Conservation (phyloP, 2,888 invertebrate species). For the Ormyrus pomaceus region DNA sequence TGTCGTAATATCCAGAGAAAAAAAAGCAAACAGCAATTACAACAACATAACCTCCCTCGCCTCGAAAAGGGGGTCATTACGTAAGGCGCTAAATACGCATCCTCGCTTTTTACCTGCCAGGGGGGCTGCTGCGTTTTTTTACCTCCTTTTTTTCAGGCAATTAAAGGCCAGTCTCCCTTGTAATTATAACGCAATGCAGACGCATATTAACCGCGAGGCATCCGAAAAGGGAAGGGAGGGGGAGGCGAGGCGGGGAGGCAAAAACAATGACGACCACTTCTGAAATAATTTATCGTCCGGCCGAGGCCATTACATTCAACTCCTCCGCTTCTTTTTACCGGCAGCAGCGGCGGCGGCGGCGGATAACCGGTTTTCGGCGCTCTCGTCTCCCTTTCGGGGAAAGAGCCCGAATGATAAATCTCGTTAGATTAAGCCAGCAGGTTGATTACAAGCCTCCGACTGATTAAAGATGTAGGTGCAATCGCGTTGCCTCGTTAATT, state of each 20-base stretch:
- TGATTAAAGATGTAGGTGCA: conserved; percentile 3
- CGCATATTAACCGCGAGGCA: background rate
- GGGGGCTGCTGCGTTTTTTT: too few species aligned
- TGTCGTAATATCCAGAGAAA: background rate
- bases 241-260: background rate
- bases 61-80: conserved; percentile 16
- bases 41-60: conserved; percentile 1
- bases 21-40: conserved; percentile 23
- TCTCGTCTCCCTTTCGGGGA: background rate
- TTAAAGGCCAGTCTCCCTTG: background rate
- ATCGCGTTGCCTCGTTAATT: conserved; percentile 12
- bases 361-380: conserved; percentile 24
- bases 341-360: background rate
- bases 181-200: conserved; percentile 22
- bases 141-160: background rate
- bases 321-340: background rate
- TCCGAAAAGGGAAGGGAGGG: background rate
- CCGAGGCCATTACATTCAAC: conserved; percentile 6
- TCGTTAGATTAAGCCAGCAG: conserved; percentile 10
- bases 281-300: conserved; percentile 34
- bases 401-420: conserved; percentile 9
- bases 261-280: conserved; percentile 2
- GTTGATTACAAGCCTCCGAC: background rate
- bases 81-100: conserved; percentile 24
- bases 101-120: conserved; percentile 1